Conservation (phyloP, 1,140 invertebrate species). For the Megalonaias nervosa region DNA sequence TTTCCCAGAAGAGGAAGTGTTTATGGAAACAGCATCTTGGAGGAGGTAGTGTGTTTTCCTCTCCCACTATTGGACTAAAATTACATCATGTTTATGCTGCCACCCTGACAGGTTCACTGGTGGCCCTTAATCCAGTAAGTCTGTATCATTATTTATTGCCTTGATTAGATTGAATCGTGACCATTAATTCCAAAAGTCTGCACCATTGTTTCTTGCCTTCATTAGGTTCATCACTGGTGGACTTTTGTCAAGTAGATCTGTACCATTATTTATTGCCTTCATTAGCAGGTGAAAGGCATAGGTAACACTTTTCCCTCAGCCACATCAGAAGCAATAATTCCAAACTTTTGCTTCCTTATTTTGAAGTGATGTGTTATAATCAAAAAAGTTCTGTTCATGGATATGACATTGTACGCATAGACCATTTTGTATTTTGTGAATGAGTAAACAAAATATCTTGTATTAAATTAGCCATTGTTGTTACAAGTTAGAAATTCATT, state of each 20-base stretch:
- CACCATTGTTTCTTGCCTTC: slow-evolving; percentile 71
- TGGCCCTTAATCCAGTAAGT: slow-evolving; percentile 69
- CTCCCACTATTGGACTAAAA: slow-evolving; percentile 73
- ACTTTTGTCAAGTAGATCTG: neutral
- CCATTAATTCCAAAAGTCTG: slow-evolving; percentile 71
- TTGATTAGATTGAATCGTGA: neutral
- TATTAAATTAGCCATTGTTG: too few relatives aligned
- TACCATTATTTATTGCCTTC: neutral
- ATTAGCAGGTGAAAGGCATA: neutral
- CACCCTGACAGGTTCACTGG: slow-evolving; percentile 76
- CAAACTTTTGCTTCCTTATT: too few relatives aligned
- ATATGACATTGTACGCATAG: too few relatives aligned
- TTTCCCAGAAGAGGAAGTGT: slow-evolving; percentile 67
- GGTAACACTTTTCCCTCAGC: neutral
- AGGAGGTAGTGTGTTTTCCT: slow-evolving; percentile 77
- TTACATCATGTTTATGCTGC: slow-evolving; percentile 73
- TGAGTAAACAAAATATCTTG: too few relatives aligned
- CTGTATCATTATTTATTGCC: slow-evolving; percentile 34
- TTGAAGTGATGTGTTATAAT: too few relatives aligned
- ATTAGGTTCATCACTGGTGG: neutral
- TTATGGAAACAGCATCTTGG: slow-evolving; percentile 72
- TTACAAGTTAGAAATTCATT: too few relatives aligned
- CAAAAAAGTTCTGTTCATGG: too few relatives aligned
- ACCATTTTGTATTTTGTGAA: too few relatives aligned
- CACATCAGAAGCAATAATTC: neutral